Evolutionary conservation across 2,113 vertebrate genomes (phyloP).

Genomic region (Ranitomeya variabilis): DNA sequence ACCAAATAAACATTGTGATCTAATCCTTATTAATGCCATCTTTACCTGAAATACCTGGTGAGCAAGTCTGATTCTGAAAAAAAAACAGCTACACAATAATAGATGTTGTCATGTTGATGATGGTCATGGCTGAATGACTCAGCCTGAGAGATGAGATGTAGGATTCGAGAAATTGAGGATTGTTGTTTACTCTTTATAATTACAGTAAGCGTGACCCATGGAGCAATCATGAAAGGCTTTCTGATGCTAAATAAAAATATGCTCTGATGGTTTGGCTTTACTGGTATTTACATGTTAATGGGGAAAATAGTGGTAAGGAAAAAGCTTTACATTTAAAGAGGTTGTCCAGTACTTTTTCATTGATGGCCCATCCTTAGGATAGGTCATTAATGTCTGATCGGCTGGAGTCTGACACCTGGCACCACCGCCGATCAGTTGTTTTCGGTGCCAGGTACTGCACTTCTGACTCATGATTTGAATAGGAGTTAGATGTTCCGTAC

Average conservation of each 20-base stretch:
- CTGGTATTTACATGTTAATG: slow-evolving; percentile 10
- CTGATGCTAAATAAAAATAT: neutral
- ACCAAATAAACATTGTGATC: neutral
- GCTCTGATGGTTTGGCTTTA: neutral
- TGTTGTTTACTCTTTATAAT: neutral
- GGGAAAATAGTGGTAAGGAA: neutral
- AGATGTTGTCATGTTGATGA: neutral
- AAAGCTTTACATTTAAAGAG: too few species aligned
- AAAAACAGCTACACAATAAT: neutral
- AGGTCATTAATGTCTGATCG: too few species aligned
- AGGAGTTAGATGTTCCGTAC: too few species aligned
- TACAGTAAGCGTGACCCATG: neutral
- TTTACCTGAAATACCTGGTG: slow-evolving; percentile 16
- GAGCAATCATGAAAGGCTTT: neutral
- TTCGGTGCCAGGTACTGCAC: too few species aligned
- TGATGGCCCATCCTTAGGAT: too few species aligned
- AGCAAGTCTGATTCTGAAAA: neutral
- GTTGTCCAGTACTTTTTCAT: too few species aligned
- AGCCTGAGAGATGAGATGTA: neutral
- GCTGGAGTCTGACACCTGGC: too few species aligned
- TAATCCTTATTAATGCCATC: neutral
- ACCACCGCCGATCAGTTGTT: too few species aligned
- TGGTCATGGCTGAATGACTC: neutral
- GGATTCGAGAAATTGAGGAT: neutral
- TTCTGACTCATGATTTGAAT: too few species aligned